Percentiles rank a stretch among this genome's conserved stretches.
Evolutionary conservation across 2,797 vertebrate species (phyloP).

Genomic region (Trichosurus vulpecula): DNA sequence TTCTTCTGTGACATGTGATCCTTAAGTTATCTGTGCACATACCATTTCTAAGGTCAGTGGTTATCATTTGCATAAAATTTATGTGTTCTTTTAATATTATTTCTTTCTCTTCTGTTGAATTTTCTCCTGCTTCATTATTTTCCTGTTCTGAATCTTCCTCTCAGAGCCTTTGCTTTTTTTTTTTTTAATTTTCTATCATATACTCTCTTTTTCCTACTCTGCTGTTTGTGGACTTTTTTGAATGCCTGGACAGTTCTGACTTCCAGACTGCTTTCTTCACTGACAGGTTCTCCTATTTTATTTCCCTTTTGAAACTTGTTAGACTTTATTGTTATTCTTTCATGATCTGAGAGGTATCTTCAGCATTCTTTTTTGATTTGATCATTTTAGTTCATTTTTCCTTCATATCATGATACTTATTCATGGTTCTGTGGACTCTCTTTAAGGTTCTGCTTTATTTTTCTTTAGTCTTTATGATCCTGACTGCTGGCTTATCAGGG

Average conservation of each 20-base stretch:
- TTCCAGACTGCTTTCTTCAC: not conserved
- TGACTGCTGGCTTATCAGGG: not conserved
- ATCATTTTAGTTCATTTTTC: not conserved
- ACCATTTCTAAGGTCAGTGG: not conserved
- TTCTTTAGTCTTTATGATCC: not conserved
- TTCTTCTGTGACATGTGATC: not conserved
- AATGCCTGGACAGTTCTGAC: not conserved
- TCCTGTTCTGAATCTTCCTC: not conserved
- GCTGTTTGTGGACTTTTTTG: not conserved
- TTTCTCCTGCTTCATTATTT: not conserved
- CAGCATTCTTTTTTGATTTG: not conserved
- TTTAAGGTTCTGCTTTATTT: not conserved
- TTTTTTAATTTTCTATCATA: not conserved
- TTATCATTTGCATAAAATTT: not conserved
- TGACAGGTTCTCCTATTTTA: not conserved
- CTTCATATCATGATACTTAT: not conserved
- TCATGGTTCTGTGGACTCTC: not conserved
- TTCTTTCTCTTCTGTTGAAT: not conserved
- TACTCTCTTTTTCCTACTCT: not conserved
- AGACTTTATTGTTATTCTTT: not conserved
- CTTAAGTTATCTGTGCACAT: not conserved
- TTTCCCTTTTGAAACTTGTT: not conserved
- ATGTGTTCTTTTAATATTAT: not conserved
- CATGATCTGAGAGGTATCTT: not conserved
- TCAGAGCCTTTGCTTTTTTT: not conserved